Evolutionary conservation across 1,140 invertebrate genomes (phyloP).

Genomic region (Neuroterus valhalla): DNA sequence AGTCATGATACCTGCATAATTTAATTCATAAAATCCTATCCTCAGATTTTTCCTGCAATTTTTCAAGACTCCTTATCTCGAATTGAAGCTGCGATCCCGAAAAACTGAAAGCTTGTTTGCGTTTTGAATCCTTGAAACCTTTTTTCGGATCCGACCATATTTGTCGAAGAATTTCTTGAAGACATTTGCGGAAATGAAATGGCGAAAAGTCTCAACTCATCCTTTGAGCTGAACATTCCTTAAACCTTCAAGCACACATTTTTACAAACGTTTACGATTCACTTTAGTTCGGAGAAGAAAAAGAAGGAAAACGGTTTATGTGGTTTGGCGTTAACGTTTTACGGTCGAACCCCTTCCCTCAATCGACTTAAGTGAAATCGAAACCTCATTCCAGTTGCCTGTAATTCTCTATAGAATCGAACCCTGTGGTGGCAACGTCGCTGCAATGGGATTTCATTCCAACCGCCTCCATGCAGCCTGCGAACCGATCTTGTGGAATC

Average conservation of each 20-base stretch:
- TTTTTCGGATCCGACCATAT: no score
- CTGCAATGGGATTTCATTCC: slow-evolving; percentile 65
- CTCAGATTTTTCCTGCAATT: no score
- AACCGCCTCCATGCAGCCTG: slow-evolving; percentile 58
- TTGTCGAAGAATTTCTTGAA: not conserved
- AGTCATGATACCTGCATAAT: no score
- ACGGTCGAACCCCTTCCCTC: slow-evolving; percentile 55
- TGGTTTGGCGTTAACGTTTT: slow-evolving; percentile 68
- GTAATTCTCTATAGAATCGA: slow-evolving; percentile 72
- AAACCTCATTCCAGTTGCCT: slow-evolving; percentile 65
- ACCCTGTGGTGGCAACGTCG: slow-evolving; percentile 58
- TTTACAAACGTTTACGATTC: slow-evolving; percentile 34
- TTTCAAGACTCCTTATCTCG: no score
- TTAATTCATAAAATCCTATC: no score
- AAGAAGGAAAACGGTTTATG: slow-evolving; percentile 50
- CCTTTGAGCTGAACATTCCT: not conserved
- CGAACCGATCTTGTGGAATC: slow-evolving; percentile 48
- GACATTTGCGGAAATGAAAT: not conserved
- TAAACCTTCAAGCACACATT: slow-evolving; percentile 5
- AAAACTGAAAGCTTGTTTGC: no score
- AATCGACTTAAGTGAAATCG: slow-evolving; percentile 63
- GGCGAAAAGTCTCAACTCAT: not conserved
- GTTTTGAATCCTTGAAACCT: no score
- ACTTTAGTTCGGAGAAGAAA: slow-evolving; percentile 35
- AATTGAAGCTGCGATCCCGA: no score